phyloP scores from a whole-genome alignment of 2,797 vertebrate species.

The Huso huso region DNA sequence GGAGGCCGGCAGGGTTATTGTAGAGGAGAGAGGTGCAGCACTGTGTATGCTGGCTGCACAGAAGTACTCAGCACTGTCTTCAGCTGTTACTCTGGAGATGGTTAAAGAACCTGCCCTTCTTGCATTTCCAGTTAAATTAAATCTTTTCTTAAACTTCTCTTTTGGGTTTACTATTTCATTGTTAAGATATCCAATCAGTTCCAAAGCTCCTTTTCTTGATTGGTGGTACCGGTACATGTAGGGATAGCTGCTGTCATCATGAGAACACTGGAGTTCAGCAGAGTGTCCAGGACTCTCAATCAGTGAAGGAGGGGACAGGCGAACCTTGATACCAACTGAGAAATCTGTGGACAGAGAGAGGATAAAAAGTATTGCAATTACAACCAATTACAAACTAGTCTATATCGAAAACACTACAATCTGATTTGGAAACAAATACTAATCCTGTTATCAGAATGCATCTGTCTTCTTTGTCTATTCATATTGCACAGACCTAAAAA shows the following conservation, averaged over 20 bases:
- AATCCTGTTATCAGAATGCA: too few species aligned
- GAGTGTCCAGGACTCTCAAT: background rate
- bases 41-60: too few species aligned
- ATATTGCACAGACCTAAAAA: too few species aligned
- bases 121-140: background rate
- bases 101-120: background rate
- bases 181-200: background rate
- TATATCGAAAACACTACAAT: background rate
- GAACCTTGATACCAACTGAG: background rate
- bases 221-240: background rate
- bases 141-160: background rate
- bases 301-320: background rate
- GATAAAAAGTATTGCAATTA: background rate
- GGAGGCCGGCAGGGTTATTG: too few species aligned
- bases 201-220: background rate
- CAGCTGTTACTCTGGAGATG: background rate
- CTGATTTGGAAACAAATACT: too few species aligned
- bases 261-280: background rate
- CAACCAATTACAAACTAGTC: background rate
- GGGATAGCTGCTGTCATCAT: background rate
- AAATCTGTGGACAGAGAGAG: background rate
- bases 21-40: too few species aligned
- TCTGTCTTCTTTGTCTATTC: too few species aligned
- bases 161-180: background rate
- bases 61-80: too few species aligned